Conservation (phyloP, 2,888 invertebrate genomes). For the Yponomeuta evonymella region DNA sequence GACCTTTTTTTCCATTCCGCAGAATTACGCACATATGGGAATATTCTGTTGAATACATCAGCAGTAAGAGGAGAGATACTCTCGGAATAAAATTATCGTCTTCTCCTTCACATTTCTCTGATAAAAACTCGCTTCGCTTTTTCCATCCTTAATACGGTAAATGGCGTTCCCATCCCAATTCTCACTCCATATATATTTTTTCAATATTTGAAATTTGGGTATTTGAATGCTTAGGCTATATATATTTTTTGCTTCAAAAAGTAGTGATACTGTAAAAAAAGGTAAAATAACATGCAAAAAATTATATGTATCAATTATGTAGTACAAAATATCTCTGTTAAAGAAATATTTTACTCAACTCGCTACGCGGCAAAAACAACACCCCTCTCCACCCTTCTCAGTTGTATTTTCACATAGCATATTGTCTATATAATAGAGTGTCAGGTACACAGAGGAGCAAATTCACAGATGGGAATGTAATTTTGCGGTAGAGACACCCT, state of each 20-base stretch:
- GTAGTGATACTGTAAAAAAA: no score
- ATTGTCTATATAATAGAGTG: constrained; percentile 36
- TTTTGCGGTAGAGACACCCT: constrained; percentile 68
- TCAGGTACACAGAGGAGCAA: constrained; percentile 42
- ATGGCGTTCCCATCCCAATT: constrained; percentile 13
- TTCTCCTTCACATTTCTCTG: constrained; percentile 63
- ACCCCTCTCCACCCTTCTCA: neutral
- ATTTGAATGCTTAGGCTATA: no score
- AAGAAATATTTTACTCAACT: neutral
- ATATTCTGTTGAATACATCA: constrained; percentile 76
- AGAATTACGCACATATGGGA: constrained; percentile 77
- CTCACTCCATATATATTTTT: constrained; percentile 20
- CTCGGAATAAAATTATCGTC: constrained; percentile 74
- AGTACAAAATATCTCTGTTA: no score
- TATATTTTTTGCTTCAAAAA: no score
- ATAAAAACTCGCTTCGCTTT: constrained; percentile 55
- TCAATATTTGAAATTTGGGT: neutral
- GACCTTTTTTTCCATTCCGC: constrained; percentile 76
- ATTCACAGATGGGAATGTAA: constrained; percentile 69
- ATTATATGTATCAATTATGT: no score
- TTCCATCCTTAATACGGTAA: constrained; percentile 38
- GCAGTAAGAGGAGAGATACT: constrained; percentile 71
- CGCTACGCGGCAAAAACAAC: neutral
- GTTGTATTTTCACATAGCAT: neutral
- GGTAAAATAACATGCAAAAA: no score